phyloP scores from a whole-genome alignment of 2,888 invertebrate species.

The Sturmia bella region DNA sequence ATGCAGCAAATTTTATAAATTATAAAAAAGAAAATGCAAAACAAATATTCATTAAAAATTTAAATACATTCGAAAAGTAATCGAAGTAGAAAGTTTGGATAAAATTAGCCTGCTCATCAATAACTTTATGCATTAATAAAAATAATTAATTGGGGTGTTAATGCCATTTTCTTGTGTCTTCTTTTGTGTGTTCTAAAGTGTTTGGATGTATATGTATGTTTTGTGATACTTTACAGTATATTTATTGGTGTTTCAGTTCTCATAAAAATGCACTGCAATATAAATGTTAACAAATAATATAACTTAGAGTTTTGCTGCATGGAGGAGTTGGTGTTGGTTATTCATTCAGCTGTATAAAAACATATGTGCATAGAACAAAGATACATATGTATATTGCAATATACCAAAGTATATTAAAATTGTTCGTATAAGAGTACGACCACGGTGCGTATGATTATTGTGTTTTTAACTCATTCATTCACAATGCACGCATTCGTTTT shows the following conservation, averaged over 20 bases:
- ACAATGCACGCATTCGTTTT: conserved; percentile 25
- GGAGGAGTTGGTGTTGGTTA: not conserved
- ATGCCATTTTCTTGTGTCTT: not conserved
- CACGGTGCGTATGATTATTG: conserved; percentile 58
- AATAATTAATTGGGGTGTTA: conserved; percentile 45
- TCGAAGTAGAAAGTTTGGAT: not conserved
- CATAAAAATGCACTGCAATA: conserved; percentile 13
- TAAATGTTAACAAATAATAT: conserved; percentile 21
- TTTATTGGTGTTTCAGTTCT: conserved; percentile 14
- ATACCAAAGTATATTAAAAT: conserved; percentile 20
- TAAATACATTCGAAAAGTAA: not conserved
- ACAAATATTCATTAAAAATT: not conserved
- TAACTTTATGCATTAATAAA: not conserved
- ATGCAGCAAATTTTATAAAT: conserved; percentile 56
- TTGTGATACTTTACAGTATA: not conserved
- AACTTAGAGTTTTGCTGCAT: not conserved
- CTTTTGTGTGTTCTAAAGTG: not conserved
- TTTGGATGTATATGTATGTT: not conserved
- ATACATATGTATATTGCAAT: not conserved
- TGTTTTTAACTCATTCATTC: not conserved
- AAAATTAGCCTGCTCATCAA: not conserved
- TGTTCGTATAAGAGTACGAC: conserved; percentile 14
- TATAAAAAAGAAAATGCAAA: conserved; percentile 21
- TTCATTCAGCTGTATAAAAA: not conserved
- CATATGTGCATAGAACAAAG: too few species aligned